phyloP scores from a whole-genome alignment of 2,797 vertebrate genomes.

The Avahi laniger region DNA sequence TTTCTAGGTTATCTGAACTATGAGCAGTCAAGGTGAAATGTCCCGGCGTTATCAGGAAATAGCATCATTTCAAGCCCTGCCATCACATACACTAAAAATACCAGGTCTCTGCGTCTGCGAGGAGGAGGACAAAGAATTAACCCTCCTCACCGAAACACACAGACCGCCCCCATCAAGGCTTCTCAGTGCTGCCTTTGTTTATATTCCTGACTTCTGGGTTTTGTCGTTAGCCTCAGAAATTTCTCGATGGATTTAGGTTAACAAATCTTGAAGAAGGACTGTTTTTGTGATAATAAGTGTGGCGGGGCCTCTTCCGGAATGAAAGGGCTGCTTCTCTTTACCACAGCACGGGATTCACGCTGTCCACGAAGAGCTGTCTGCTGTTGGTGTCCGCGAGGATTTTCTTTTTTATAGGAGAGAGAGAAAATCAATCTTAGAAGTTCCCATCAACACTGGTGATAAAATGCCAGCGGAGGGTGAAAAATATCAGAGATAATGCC shows the following conservation, averaged over 20 bases:
- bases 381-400: background rate
- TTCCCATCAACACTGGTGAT: slow-evolving; percentile 39
- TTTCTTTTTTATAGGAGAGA: background rate
- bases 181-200: background rate
- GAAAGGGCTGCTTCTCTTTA: background rate
- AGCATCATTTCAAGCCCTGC: background rate
- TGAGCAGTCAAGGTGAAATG: background rate
- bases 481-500: slow-evolving; percentile 35
- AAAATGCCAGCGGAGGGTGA: slow-evolving; percentile 47
- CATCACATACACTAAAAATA: background rate
- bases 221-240: background rate
- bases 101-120: background rate
- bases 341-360: background rate
- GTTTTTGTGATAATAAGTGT: background rate
- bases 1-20: background rate
- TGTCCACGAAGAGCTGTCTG: background rate
- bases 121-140: background rate
- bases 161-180: background rate
- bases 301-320: background rate
- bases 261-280: background rate
- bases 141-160: background rate
- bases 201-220: background rate
- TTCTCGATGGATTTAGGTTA: background rate
- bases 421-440: slow-evolving; percentile 63
- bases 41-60: background rate